Conservation (phyloP, 2,888 invertebrate species). For the Macrophya annulata region DNA sequence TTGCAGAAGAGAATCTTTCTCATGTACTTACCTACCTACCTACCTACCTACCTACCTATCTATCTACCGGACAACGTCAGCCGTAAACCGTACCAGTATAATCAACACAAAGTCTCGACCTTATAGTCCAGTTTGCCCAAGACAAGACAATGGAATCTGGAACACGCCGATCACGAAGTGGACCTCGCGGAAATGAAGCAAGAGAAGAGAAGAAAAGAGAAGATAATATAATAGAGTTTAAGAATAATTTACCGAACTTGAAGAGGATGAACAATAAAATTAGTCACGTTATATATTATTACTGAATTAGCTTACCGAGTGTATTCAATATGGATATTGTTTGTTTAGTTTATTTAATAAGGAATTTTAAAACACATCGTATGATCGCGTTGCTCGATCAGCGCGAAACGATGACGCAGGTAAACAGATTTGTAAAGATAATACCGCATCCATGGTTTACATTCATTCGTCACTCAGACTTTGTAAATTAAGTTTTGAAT, state of each 20-base stretch:
- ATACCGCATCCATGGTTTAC: neutral
- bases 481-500: neutral
- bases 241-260: neutral
- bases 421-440: neutral
- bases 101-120: conserved; percentile 37
- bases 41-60: conserved; percentile 20
- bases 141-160: conserved; percentile 63
- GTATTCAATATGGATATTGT: neutral
- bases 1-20: neutral
- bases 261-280: neutral
- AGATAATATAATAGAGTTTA: neutral
- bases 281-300: neutral
- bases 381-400: neutral
- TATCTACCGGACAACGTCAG: conserved; percentile 50
- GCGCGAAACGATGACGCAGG: conserved; percentile 14
- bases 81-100: conserved; percentile 20
- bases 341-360: conserved; percentile 17
- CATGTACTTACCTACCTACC: neutral
- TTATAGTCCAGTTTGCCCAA: conserved; percentile 61
- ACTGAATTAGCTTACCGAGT: neutral
- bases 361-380: conserved; percentile 5
- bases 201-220: neutral
- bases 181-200: conserved; percentile 19
- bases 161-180: conserved; percentile 60
- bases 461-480: neutral